These are phyloP conservation scores for Phycodurus eques DNA, from an alignment of 2,113 vertebrate species.

Conservation along the genomic window DNA sequence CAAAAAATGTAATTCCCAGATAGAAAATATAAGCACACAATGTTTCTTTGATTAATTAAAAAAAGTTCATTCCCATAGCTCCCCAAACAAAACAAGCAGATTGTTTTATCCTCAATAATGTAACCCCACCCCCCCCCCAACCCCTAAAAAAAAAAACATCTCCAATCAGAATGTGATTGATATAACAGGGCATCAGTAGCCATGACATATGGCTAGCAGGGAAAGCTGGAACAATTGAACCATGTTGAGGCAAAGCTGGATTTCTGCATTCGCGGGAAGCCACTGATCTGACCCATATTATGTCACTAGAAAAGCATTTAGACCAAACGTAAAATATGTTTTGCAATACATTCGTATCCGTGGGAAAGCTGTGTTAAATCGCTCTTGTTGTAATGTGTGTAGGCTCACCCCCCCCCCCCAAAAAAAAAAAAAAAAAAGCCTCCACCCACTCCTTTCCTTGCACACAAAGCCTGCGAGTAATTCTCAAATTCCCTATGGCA, in stretches of 20 bases:
- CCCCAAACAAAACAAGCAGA: neutral
- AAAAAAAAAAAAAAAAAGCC: constrained; percentile 53
- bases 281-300: constrained; percentile 50
- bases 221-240: constrained; percentile 70
- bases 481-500: constrained; percentile 55
- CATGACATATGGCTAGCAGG: constrained; percentile 76
- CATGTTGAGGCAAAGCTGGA: constrained; percentile 57
- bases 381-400: constrained; percentile 51
- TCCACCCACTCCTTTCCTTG: constrained; percentile 84
- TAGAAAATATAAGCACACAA: neutral
- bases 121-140: neutral
- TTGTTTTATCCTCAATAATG: constrained; percentile 8
- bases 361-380: constrained; percentile 60
- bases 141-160: neutral
- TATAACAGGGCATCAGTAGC: constrained; percentile 46
- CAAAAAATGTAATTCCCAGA: neutral
- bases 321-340: constrained; percentile 24
- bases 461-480: constrained; percentile 83
- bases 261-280: constrained; percentile 46
- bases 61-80: neutral
- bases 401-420: constrained; percentile 37
- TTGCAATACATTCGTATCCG: constrained; percentile 35
- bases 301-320: constrained; percentile 22
- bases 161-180: constrained; percentile 40
- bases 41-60: neutral